These are phyloP conservation scores for Cryptoprocta ferox DNA, from an alignment of 2,797 vertebrate species.

Conservation along the genomic window DNA sequence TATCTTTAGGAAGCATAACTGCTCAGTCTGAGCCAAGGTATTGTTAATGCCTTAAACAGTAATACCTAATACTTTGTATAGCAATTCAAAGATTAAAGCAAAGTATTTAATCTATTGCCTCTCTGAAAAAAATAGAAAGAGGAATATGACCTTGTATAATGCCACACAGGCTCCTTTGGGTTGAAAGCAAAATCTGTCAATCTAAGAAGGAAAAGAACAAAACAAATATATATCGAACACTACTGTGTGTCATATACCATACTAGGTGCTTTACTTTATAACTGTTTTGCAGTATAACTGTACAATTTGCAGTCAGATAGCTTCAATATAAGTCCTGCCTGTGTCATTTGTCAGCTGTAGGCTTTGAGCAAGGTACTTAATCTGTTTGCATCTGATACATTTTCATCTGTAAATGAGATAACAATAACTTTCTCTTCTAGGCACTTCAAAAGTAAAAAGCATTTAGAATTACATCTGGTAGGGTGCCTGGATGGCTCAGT, in stretches of 20 bases:
- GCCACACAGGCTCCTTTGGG: background rate
- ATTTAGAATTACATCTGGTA: slow-evolving; percentile 15
- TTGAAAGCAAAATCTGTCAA: slow-evolving; percentile 35
- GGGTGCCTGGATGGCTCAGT: no score
- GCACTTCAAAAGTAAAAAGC: slow-evolving; percentile 5
- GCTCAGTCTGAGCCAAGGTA: background rate
- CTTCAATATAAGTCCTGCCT: background rate
- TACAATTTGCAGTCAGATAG: background rate
- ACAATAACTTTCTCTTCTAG: background rate
- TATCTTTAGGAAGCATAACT: slow-evolving; percentile 6
- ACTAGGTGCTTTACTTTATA: background rate
- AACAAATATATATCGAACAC: background rate
- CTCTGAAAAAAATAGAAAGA: background rate
- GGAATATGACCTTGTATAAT: background rate
- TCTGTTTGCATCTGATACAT: background rate
- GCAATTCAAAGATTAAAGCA: background rate
- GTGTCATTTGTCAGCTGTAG: background rate
- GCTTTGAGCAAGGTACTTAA: background rate
- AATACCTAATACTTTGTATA: background rate
- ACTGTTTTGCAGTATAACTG: background rate
- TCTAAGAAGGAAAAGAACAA: background rate
- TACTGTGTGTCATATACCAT: background rate
- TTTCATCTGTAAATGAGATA: background rate
- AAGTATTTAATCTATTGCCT: background rate
- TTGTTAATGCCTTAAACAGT: slow-evolving; percentile 10